Evolutionary conservation across 2,113 vertebrate species (phyloP).

Genomic region (Myiagra hebetior): DNA sequence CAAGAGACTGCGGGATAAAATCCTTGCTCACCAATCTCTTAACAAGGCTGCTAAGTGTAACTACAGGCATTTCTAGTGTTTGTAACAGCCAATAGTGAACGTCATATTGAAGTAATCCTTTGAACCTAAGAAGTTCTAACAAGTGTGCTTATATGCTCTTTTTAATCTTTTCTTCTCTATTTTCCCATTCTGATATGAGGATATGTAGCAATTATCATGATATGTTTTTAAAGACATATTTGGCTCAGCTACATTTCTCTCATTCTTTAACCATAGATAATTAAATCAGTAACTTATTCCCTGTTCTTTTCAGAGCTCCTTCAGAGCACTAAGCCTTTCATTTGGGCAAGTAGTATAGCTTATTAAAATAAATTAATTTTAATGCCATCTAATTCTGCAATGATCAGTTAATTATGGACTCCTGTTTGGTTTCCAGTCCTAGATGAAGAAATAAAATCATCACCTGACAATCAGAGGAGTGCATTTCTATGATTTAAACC

Average conservation of each 20-base stretch:
- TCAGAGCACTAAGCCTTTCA: constrained; percentile 1
- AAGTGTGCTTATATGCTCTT: background rate
- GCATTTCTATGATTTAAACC: background rate
- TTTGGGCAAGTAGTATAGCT: background rate
- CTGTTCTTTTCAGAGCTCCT: background rate
- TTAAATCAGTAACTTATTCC: constrained; percentile 3
- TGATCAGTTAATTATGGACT: constrained; percentile 35
- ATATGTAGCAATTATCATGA: background rate
- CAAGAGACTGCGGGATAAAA: background rate
- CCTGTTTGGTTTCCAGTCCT: background rate
- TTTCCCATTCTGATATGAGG: background rate
- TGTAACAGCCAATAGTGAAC: background rate
- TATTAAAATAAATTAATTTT: constrained; percentile 43
- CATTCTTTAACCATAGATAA: background rate
- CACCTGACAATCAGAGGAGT: background rate
- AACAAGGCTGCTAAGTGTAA: background rate
- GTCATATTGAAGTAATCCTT: background rate
- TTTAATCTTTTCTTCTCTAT: background rate
- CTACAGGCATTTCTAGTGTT: background rate
- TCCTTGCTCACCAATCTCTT: background rate
- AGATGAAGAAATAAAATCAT: background rate
- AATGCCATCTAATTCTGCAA: constrained; percentile 34
- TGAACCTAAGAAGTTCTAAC: background rate
- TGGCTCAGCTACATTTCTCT: background rate
- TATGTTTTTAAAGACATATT: background rate